These are phyloP conservation scores for Bilobella aurantiaca DNA, from an alignment of 1,140 invertebrate species.

Conservation along the genomic window DNA sequence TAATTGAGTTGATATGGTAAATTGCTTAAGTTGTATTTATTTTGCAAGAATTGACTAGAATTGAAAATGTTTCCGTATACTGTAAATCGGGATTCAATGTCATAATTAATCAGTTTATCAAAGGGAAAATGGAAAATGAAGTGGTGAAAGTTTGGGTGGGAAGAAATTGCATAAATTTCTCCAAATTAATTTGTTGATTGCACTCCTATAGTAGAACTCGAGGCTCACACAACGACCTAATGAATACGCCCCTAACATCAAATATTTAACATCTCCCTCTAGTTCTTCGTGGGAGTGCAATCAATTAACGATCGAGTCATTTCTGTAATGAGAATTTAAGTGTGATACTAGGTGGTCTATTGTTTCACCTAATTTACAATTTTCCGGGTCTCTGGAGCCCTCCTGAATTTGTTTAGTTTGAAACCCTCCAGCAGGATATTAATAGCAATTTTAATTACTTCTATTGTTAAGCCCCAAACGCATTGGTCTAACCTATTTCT, in stretches of 20 bases:
- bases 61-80: too few relatives aligned
- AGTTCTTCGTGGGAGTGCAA: neutral
- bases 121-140: neutral
- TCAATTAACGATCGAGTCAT: neutral
- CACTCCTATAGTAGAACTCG: neutral
- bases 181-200: slow-evolving; percentile 2
- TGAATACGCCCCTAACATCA: slow-evolving; percentile 6
- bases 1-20: neutral
- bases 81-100: too few relatives aligned
- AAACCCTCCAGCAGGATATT: neutral
- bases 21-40: neutral
- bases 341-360: slow-evolving; percentile 1
- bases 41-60: neutral
- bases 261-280: slow-evolving; percentile 1
- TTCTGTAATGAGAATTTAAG: neutral
- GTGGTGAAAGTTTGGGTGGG: neutral
- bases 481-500: too few relatives aligned
- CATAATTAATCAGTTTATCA: neutral
- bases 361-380: neutral
- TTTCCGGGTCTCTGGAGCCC: neutral
- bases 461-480: too few relatives aligned
- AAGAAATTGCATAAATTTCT: neutral
- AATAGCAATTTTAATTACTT: too few relatives aligned
- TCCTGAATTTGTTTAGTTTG: too few relatives aligned
- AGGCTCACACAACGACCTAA: slow-evolving; percentile 2